Evolutionary conservation across 2,113 vertebrate species (phyloP), one percentile per base, ranked within the genome.

Genomic region (Psilopsiagon aymara): DNA sequence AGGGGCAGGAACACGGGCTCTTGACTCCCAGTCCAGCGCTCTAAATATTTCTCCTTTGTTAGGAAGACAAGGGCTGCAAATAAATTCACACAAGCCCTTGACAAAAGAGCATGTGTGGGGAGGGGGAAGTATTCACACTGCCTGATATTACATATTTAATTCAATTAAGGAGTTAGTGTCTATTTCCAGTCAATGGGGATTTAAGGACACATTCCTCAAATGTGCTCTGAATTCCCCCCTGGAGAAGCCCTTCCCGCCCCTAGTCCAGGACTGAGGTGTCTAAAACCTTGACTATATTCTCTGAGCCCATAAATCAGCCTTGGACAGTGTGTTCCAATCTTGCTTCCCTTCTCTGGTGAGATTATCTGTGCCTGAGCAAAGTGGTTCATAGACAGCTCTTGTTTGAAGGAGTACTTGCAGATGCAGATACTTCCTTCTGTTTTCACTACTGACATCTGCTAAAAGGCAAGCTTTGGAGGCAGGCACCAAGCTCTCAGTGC

Each of bases 1-100:
- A 92, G 80, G 73, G 94, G 76, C 96, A 96, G 88, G 77, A 93
- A 78, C 64, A 68, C 18, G 41, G 57, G 68, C 73, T 88, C 88
- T 60, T 83, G 82, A 71, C 75, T 93, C 79, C 51, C 60, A 75
- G 51, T 90, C 76, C 69, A 64, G 35, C 0, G 11, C 64, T 81
- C 80, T 70, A 83, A 87, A 86, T 90, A 78, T 53, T 86, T 86
- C 88, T 88, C 47, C 64, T 86, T 68, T 86, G 29, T 94, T 64
- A 92, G 60, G 35, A 70, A 90, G 67, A 88, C 31, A 59, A 81
- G 77, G 89, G 69, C 83, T 76, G 91, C 66, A 86, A 69, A 84
- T 68, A 89, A 94, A 93, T 88, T 69, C 83, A 64, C 3, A 7
- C 35, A 44, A 68, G 57, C 60, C 55, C 92, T 88, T 88, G 88